A percentile compares a stretch with the other conserved stretches of the same genome.
Evolutionary conservation across 2,888 invertebrate genomes (phyloP).

Genomic region (Orchesella flavescens): DNA sequence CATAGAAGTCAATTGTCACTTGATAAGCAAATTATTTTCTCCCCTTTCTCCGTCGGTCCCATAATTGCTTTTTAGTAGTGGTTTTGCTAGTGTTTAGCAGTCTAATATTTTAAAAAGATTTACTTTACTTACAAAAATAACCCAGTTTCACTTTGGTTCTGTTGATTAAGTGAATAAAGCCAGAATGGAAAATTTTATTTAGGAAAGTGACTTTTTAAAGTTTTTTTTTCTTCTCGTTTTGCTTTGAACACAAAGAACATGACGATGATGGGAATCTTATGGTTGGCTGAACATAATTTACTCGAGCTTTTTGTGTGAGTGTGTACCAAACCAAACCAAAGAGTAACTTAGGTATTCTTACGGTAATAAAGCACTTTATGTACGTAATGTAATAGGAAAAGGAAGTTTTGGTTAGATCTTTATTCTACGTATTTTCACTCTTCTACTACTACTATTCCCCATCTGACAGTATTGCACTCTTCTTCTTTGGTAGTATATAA

Average conservation of each 20-base stretch:
- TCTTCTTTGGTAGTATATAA: not conserved
- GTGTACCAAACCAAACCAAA: not conserved
- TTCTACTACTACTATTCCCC: not conserved
- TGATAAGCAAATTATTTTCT: conserved; percentile 18
- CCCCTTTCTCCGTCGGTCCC: not conserved
- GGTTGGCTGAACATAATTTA: conserved; percentile 42
- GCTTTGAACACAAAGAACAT: not conserved
- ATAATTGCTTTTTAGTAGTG: too few relatives aligned
- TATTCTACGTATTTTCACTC: not conserved
- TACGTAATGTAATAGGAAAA: not conserved
- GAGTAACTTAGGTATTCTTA: not conserved
- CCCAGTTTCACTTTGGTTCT: too few relatives aligned
- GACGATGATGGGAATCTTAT: conserved; percentile 41
- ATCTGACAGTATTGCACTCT: not conserved
- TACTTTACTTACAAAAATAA: too few relatives aligned
- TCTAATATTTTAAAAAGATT: too few relatives aligned
- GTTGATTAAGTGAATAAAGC: not conserved
- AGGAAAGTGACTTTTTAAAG: conserved; percentile 27
- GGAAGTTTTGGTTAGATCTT: not conserved
- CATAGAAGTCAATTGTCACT: conserved; percentile 15
- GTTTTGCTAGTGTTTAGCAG: too few relatives aligned
- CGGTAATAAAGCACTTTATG: conserved; percentile 11
- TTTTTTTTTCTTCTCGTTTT: conserved; percentile 17
- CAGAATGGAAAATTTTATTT: not conserved
- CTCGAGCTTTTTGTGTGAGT: not conserved